Evolutionary conservation across 1,140 invertebrate species (phyloP).

Genomic region (Saccostrea cuccullata): DNA sequence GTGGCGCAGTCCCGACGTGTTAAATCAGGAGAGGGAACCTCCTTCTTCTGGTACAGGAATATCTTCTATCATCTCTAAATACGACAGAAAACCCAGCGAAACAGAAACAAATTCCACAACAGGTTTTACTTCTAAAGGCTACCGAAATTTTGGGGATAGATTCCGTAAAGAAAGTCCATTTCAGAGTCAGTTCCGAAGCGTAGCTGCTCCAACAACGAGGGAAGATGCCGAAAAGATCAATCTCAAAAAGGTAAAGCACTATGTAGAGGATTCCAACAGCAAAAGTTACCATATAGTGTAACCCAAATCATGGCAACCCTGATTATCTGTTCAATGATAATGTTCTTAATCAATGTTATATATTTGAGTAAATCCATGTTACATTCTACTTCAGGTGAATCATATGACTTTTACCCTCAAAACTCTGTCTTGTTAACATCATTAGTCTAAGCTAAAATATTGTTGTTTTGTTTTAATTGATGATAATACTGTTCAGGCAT

Average conservation of each 20-base stretch:
- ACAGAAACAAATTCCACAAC: conserved; percentile 15
- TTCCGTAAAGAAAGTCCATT: conserved; percentile 21
- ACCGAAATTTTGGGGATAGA: conserved; percentile 33
- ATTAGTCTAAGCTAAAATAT: too few species aligned
- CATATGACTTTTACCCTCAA: too few species aligned
- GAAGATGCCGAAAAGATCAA: conserved; percentile 37
- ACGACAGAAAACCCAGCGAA: conserved; percentile 40
- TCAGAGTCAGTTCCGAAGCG: conserved; percentile 22
- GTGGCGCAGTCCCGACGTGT: conserved; percentile 28
- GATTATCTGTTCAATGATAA: too few species aligned
- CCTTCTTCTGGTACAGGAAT: neutral
- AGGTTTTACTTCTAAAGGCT: neutral
- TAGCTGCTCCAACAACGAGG: conserved; percentile 20
- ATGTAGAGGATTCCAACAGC: too few species aligned
- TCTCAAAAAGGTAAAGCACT: conserved; percentile 12
- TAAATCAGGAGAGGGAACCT: conserved; percentile 47
- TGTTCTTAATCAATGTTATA: too few species aligned
- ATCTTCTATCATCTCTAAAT: conserved; percentile 37
- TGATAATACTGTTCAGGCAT: too few species aligned
- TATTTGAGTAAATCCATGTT: too few species aligned
- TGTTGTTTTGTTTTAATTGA: too few species aligned
- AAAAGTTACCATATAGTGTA: too few species aligned
- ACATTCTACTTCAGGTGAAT: too few species aligned
- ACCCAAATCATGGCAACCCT: too few species aligned
- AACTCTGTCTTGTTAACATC: too few species aligned